Percentiles rank a stretch among this genome's conserved stretches.
Conservation (phyloP, 2,113 vertebrate genomes). For the Talpa occidentalis region DNA sequence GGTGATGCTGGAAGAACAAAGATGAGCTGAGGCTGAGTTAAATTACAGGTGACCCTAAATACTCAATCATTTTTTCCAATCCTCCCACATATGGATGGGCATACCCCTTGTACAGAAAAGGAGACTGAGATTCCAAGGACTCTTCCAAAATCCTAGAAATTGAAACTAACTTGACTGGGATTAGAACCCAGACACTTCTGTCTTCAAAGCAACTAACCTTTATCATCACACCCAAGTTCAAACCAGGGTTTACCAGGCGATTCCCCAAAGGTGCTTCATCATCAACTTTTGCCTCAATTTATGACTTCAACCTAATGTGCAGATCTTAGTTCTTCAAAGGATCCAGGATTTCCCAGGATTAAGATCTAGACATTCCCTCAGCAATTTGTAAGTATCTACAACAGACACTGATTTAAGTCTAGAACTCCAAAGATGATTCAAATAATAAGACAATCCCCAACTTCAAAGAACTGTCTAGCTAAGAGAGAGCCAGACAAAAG, state of each 20-base stretch:
- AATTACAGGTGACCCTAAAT: neutral
- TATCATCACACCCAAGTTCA: neutral
- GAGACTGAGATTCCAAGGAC: neutral
- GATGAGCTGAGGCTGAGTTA: neutral
- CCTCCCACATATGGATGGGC: neutral
- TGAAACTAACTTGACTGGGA: neutral
- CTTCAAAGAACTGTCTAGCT: neutral
- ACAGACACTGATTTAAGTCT: neutral
- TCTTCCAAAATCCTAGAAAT: neutral
- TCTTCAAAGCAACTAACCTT: neutral
- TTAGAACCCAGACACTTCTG: neutral
- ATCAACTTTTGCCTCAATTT: neutral
- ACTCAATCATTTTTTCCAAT: neutral
- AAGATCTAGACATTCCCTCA: neutral
- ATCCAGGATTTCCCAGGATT: neutral
- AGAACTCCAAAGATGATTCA: neutral
- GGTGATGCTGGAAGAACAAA: neutral
- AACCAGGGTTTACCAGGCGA: no score
- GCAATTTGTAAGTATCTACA: neutral
- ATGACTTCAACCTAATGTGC: neutral
- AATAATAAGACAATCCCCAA: neutral
- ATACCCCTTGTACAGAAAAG: neutral
- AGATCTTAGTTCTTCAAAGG: neutral
- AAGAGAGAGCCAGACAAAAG: neutral
- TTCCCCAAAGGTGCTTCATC: neutral